Evolutionary conservation across 2,113 vertebrate species (phyloP).

Genomic region (Pseudopodoces humilis): DNA sequence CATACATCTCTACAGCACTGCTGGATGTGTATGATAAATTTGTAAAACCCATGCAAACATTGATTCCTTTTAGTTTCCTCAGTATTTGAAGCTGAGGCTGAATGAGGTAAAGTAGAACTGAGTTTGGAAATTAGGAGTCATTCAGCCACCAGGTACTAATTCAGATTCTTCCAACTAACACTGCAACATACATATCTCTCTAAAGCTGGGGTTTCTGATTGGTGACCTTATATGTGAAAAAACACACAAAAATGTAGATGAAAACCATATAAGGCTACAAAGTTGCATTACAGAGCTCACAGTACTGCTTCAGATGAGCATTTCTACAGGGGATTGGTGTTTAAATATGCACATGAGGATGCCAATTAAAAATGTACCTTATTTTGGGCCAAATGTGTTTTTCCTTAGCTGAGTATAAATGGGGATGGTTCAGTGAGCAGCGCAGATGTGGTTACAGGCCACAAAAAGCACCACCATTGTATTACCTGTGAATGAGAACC

Average conservation of each 20-base stretch:
- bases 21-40: background rate
- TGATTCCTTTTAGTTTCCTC: background rate
- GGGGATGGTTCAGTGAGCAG: conserved; percentile 21
- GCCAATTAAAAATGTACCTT: conserved; percentile 1
- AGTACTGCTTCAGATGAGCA: background rate
- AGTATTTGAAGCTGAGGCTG: background rate
- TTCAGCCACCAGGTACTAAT: background rate
- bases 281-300: background rate
- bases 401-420: background rate
- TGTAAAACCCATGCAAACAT: background rate
- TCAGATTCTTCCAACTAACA: background rate
- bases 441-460: background rate
- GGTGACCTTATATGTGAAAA: background rate
- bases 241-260: background rate
- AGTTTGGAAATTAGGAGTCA: background rate
- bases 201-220: background rate
- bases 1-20: background rate
- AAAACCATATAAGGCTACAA: background rate
- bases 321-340: background rate
- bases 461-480: background rate
- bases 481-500: background rate
- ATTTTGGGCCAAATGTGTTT: conserved; percentile 10
- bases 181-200: background rate
- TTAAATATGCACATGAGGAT: background rate
- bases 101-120: background rate